Conservation (phyloP, 2,888 invertebrate species). For the Phorcus lineatus region DNA sequence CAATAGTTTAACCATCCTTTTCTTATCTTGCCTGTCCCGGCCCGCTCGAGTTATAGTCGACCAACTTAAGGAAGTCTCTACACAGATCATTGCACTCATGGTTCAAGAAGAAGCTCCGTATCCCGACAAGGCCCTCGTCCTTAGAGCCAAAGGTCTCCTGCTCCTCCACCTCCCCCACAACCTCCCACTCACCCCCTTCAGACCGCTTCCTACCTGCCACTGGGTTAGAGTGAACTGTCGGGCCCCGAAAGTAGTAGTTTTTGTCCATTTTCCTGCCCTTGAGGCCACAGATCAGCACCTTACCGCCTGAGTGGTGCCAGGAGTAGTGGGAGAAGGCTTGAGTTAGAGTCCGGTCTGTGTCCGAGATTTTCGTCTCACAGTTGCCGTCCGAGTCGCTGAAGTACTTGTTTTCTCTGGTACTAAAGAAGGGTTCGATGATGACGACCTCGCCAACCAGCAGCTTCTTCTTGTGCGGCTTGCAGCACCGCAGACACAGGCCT, state of each 20-base stretch:
- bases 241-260: not conserved
- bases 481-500: not conserved
- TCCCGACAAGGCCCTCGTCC: not conserved
- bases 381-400: not conserved
- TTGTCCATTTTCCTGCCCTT: constrained; percentile 5
- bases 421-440: not conserved
- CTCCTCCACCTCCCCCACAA: not conserved
- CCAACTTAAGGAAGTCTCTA: not conserved
- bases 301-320: not conserved
- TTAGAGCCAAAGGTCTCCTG: not conserved
- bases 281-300: not conserved
- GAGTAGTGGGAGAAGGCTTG: not conserved
- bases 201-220: not conserved
- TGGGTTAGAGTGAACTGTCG: not conserved
- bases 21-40: no score
- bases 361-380: not conserved
- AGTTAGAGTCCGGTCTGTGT: not conserved
- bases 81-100: not conserved
- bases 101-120: not conserved
- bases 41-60: no score
- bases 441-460: not conserved
- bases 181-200: not conserved
- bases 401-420: not conserved
- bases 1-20: no score
- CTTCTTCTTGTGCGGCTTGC: not conserved